phyloP scores from a whole-genome alignment of 2,113 vertebrate species.

The Callorhinus ursinus region DNA sequence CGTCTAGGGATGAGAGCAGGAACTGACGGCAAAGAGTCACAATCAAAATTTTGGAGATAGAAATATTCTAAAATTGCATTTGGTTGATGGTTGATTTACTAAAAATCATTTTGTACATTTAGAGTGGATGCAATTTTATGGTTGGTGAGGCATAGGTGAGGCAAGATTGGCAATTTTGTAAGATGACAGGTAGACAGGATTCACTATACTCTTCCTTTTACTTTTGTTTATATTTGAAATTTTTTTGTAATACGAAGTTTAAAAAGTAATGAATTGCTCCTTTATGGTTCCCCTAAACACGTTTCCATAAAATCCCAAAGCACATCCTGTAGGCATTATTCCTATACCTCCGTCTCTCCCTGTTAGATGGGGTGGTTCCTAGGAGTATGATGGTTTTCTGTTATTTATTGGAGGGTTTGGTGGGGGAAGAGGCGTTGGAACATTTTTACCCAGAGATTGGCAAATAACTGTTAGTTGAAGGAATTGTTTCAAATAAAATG shows the following conservation, averaged over 20 bases:
- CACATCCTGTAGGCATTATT: background rate
- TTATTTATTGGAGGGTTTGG: background rate
- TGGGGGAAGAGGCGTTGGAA: background rate
- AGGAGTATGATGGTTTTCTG: background rate
- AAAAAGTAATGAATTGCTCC: background rate
- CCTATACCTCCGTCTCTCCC: background rate
- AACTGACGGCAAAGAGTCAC: background rate
- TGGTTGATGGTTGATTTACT: background rate
- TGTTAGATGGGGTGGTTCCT: background rate
- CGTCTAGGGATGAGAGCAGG: background rate
- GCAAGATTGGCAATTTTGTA: background rate
- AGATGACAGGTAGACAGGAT: background rate
- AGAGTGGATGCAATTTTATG: background rate
- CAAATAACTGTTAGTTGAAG: conserved; percentile 6
- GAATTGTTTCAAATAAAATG: background rate
- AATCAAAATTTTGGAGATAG: background rate
- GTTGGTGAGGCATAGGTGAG: background rate
- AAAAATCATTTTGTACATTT: background rate
- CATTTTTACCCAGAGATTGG: conserved; percentile 1
- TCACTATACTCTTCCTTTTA: background rate
- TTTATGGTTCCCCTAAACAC: background rate
- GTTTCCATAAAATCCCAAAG: background rate
- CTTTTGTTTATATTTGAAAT: background rate
- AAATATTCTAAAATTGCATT: background rate
- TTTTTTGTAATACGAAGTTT: background rate